Base-by-base conservation (phyloP, 2,113 vertebrate species). In the Rhinopomastus cyanomelas region DNA sequence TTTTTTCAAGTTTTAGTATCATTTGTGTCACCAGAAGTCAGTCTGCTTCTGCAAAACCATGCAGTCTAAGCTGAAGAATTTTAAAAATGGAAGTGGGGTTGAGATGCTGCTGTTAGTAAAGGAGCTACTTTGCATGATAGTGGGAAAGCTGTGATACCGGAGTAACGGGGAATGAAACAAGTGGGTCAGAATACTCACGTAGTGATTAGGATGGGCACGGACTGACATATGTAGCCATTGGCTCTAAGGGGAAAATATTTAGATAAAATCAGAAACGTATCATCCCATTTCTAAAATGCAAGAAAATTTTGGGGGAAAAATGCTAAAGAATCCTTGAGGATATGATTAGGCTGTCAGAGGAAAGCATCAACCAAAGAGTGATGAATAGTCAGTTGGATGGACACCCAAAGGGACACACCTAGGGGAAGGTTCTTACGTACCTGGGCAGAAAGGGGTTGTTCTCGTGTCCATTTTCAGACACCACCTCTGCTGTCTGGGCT, bases 271-370 rank as follows among this genome's bases (percentile, higher is more conserved):
- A 57, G 39, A 79, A 80, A 67, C 15, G 3, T 34, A 5, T 62
- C 17, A 62, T 26, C 34, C 2, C 46, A 11, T 79, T 85, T 42
- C 55, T 80, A 49, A 56, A 7, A 62, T 2, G 42, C 20, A 25
- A 48, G 32, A 52, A 48, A 18, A 36, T 4, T 25, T 2, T 82
- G 16, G 48, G 12, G 6, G 19, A 73, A 79, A 42, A 59, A 42
- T 26, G 13, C 2, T 55, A 48, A 69, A 21, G 46, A 48, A 44
- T 64, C 14, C 34, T 16, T 0, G 0, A 11, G 39, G 16, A 34
- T 5, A 4, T 76, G 34, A 55, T 36, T n/a, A 19, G 44, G 8
- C 11, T 66, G 18, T n/a, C 34, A 36, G 3, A 84, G 72, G 39
- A 85, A 91, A 66, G 8, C 42, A 67, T 6, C 9, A 57, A 7